These are phyloP conservation scores for Hybognathus amarus DNA, from an alignment of 2,797 vertebrate species.

Conservation along the genomic window DNA sequence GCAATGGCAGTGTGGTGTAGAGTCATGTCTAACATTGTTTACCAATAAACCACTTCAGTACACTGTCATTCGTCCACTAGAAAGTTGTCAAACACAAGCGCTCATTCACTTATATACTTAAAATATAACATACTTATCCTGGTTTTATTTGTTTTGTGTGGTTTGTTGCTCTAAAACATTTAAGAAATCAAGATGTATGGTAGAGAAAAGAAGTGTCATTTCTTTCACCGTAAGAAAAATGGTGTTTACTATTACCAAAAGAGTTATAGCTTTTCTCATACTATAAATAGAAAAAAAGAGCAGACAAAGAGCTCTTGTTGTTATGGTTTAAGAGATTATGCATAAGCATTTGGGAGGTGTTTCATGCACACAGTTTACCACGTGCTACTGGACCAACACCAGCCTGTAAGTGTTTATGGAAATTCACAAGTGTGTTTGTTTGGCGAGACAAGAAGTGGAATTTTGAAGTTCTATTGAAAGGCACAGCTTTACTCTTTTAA, in stretches of 20 bases:
- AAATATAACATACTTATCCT: neutral
- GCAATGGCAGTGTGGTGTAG: neutral
- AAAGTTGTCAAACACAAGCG: neutral
- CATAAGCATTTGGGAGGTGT: slow-evolving; percentile 10
- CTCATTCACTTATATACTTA: neutral
- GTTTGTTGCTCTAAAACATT: neutral
- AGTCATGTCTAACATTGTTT: neutral
- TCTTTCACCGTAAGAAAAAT: neutral
- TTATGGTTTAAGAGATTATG: slow-evolving; percentile 27
- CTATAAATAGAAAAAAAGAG: neutral
- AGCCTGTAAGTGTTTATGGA: slow-evolving; percentile 27
- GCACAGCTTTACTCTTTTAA: slow-evolving; percentile 1
- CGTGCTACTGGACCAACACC: slow-evolving; percentile 29
- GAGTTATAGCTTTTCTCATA: too few relatives aligned
- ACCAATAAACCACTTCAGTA: neutral
- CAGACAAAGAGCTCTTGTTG: neutral
- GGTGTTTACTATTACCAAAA: neutral
- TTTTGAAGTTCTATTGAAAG: neutral
- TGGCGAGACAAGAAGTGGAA: slow-evolving; percentile 2
- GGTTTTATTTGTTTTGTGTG: neutral
- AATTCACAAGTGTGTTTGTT: slow-evolving; percentile 17
- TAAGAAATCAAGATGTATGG: neutral
- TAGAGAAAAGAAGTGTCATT: neutral
- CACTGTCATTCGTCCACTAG: neutral
- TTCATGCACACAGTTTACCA: neutral